phyloP scores from a whole-genome alignment of 2,888 invertebrate genomes.

The Amphimallon solstitiale region DNA sequence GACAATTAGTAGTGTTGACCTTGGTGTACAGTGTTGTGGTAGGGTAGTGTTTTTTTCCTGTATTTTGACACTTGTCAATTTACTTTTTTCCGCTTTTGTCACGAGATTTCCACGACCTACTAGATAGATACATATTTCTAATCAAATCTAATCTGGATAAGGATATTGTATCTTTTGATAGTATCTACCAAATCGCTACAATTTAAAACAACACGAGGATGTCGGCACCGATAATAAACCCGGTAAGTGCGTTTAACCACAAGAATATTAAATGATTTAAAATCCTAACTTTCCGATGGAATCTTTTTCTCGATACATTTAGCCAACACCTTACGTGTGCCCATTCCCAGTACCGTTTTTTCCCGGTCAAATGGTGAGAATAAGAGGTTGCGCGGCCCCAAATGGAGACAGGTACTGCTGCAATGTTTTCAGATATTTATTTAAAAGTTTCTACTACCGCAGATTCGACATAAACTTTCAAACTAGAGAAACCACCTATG shows the following conservation, averaged over 20 bases:
- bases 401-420: slow-evolving; percentile 36
- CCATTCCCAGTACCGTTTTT: slow-evolving; percentile 27
- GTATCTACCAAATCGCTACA: background rate
- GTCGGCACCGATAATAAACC: slow-evolving; percentile 38
- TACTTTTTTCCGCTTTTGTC: background rate
- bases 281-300: no score
- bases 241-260: slow-evolving; percentile 23
- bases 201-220: slow-evolving; percentile 8
- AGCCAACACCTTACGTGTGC: slow-evolving; percentile 34
- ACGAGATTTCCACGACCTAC: background rate
- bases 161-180: background rate
- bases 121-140: background rate
- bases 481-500: slow-evolving; percentile 76
- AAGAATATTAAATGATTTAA: background rate
- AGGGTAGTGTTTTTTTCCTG: no score
- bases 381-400: slow-evolving; percentile 33
- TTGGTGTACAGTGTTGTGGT: no score
- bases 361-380: slow-evolving; percentile 36
- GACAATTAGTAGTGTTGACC: no score
- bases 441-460: slow-evolving; percentile 14
- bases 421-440: background rate
- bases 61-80: background rate
- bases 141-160: background rate
- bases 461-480: slow-evolving; percentile 82
- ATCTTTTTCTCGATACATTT: background rate